phyloP scores from a whole-genome alignment of 2,113 vertebrate genomes.

The Delphinus delphis region DNA sequence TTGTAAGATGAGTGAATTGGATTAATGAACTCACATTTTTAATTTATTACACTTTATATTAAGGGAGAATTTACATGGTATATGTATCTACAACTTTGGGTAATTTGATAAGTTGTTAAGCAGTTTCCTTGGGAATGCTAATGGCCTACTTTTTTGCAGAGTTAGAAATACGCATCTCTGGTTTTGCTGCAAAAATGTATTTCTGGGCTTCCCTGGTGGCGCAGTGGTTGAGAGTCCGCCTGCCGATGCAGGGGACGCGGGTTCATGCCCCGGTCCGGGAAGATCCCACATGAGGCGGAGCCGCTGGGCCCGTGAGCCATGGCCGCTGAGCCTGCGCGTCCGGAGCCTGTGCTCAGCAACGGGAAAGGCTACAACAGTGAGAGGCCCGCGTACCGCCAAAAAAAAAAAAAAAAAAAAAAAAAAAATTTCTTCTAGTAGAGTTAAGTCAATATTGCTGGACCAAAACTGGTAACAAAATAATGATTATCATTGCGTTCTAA shows the following conservation, averaged over 20 bases:
- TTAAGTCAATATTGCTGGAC: not conserved
- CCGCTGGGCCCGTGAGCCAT: too few relatives aligned
- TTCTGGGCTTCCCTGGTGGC: not conserved
- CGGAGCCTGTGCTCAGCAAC: too few relatives aligned
- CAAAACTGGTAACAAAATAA: not conserved
- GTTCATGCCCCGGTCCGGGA: too few relatives aligned
- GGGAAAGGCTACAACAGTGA: too few relatives aligned
- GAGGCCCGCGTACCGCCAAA: too few relatives aligned
- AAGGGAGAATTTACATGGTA: not conserved
- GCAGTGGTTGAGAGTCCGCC: too few relatives aligned
- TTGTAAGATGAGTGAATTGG: slow-evolving; percentile 8
- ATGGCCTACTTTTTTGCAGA: not conserved
- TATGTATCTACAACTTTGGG: not conserved
- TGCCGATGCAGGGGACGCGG: too few relatives aligned
- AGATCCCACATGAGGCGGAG: too few relatives aligned
- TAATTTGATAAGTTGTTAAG: not conserved
- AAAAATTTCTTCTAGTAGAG: not conserved
- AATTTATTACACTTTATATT: not conserved
- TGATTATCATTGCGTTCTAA: slow-evolving; percentile 27
- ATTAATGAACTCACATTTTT: slow-evolving; percentile 26
- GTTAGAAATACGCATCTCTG: not conserved
- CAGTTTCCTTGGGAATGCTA: not conserved
- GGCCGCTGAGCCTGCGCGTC: too few relatives aligned
- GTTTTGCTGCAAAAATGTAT: slow-evolving; percentile 27
- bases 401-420: too few relatives aligned